These are phyloP conservation scores for Chirona hameri DNA, from an alignment of 2,888 invertebrate species.

Conservation along the genomic window DNA sequence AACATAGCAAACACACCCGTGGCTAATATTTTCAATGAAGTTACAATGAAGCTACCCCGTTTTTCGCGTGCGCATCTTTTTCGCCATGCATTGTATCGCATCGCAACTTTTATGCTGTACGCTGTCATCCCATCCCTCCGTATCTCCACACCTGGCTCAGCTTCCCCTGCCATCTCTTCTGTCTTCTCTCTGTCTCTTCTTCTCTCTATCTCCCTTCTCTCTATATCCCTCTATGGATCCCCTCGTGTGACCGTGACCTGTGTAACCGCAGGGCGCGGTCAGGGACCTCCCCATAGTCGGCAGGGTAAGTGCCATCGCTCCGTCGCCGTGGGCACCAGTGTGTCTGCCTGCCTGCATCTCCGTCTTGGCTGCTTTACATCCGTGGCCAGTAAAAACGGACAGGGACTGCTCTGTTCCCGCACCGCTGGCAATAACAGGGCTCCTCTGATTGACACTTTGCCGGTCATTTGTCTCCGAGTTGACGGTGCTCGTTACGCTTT, in stretches of 20 bases:
- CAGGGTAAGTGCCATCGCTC: background rate
- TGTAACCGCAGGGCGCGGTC: conserved; percentile 1
- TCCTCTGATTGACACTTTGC: background rate
- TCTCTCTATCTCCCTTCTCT: background rate
- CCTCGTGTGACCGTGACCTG: background rate
- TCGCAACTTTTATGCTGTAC: too few relatives aligned
- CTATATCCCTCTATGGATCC: background rate
- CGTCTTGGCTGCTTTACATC: background rate
- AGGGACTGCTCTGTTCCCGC: background rate
- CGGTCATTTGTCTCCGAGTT: background rate
- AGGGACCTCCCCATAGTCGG: background rate
- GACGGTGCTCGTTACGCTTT: background rate
- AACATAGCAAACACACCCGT: too few relatives aligned
- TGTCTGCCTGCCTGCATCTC: background rate
- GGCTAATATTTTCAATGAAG: too few relatives aligned
- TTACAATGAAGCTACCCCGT: too few relatives aligned
- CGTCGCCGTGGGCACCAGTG: background rate
- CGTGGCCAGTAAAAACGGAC: background rate
- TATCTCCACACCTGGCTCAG: background rate
- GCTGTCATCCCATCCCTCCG: background rate
- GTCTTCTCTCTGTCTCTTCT: background rate
- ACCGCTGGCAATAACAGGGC: background rate
- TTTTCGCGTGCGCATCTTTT: too few relatives aligned
- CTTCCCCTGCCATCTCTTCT: background rate
- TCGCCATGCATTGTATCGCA: too few relatives aligned